Base-by-base conservation (phyloP, 2,888 invertebrate species). In the Cerastis leucographa region DNA sequence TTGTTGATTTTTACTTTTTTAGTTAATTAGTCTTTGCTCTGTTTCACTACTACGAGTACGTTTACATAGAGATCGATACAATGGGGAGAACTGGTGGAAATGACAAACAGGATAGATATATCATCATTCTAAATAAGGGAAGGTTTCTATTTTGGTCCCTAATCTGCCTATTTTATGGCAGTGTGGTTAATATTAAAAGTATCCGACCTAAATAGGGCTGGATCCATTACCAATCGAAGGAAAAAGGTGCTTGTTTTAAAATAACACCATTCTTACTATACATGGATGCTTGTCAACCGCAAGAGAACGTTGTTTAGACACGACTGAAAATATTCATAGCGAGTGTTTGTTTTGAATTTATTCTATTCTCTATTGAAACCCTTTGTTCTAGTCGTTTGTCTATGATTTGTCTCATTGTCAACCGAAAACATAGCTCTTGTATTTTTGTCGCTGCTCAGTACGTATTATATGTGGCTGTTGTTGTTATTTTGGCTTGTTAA, bases 281-380 rank as follows among this genome's bases (percentile, higher is more conserved):
- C 74, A 83, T 72, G 65, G 69, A 66, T 80, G 78, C 80, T 84
- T 75, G 85, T 87, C 81, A 80, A 85, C 83, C 75, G 76, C 84
- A 72, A 82, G 80, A 87, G 86, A 81, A 74, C 79, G 88, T 91
- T 93, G 93, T 93, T 93, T 92, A 89, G 91, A 91, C 84, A 88
- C 88, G 88, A 85, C 89, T 91, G 88, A 90, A 94, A 94, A 93
- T 93, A 94, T 93, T 91, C 91, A 88, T 90, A 89, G 88, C 89
- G 87, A 86, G 89, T 94, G 93, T 94, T 95, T 96, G 95, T 96
- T 95, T 95, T 93, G 90, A 93, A 91, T 94, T 92, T 84, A 84
- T 91, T 94, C 95, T 94, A 95, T 96, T 95, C 90, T 95, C 94
- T 94, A 94, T 93, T 94, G 89, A 92, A 94, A 92, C 93, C 94